These are phyloP conservation scores for Sebastes itinus DNA, from an alignment of 2,797 vertebrate genomes.

Conservation along the genomic window DNA sequence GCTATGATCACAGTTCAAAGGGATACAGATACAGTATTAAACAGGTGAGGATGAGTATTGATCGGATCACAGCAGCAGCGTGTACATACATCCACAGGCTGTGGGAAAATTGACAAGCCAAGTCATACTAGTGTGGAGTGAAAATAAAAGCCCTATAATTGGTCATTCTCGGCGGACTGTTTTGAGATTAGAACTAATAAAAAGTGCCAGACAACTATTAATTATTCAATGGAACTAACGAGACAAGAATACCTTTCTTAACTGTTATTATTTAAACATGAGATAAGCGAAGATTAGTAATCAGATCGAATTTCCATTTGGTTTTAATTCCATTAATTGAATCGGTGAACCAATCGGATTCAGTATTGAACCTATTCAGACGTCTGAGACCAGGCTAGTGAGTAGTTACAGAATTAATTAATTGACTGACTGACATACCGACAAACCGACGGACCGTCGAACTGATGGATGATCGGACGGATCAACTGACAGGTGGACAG, in stretches of 20 bases:
- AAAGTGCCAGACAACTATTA: conserved; percentile 12
- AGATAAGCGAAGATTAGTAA: neutral
- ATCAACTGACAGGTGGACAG: no score
- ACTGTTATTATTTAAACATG: neutral
- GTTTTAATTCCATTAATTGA: neutral
- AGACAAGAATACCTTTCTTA: neutral
- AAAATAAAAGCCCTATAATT: conserved; percentile 55
- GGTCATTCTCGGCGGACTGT: conserved; percentile 18
- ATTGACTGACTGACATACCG: no score
- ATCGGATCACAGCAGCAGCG: conserved; percentile 19
- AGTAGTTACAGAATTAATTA: neutral
- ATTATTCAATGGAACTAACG: neutral
- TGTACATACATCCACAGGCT: conserved; percentile 18
- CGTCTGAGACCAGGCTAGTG: neutral
- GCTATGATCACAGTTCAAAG: conserved; percentile 34
- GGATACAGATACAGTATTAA: conserved; percentile 26
- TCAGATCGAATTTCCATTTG: neutral
- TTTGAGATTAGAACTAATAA: conserved; percentile 41
- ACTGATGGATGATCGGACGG: no score
- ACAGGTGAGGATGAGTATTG: conserved; percentile 46
- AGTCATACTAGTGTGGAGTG: conserved; percentile 11
- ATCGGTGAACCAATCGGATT: neutral
- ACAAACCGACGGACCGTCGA: no score
- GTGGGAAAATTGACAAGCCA: conserved; percentile 25
- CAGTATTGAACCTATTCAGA: neutral